These are phyloP conservation scores for Acanthornis magna DNA, from an alignment of 2,797 vertebrate genomes.

Conservation along the genomic window DNA sequence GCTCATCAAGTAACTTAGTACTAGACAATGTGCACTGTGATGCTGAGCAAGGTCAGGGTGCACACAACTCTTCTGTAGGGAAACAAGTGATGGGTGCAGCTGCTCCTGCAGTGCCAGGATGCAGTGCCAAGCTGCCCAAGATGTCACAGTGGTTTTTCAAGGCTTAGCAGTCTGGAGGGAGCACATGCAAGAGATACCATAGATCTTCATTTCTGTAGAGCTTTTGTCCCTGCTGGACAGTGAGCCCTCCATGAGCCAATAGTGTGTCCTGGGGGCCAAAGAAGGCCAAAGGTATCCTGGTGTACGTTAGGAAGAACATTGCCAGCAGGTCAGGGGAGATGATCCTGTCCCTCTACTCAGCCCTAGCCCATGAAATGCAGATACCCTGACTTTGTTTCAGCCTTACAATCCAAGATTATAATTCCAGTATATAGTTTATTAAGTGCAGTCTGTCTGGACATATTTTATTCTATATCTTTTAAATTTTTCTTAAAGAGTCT, in stretches of 20 bases:
- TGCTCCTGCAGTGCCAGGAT: no score
- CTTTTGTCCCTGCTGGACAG: background rate
- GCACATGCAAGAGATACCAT: background rate
- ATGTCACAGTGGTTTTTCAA: background rate
- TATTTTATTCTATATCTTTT: background rate
- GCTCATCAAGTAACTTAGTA: background rate
- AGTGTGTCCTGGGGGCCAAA: background rate
- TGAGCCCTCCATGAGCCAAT: accelerated
- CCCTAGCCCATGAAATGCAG: background rate
- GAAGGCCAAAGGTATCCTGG: background rate
- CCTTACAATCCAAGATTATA: background rate
- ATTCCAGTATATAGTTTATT: background rate
- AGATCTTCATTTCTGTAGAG: background rate
- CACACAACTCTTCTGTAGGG: background rate
- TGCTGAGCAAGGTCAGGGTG: background rate
- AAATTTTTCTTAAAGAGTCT: background rate
- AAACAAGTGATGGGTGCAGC: background rate
- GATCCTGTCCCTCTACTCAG: no score
- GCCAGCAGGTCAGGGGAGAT: background rate
- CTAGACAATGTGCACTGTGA: background rate
- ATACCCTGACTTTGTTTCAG: background rate
- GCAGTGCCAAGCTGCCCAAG: background rate
- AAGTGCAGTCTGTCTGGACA: background rate
- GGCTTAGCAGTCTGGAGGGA: background rate
- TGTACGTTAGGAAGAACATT: background rate